Percentiles rank a stretch among this genome's conserved stretches.
Conservation (phyloP, 1,140 invertebrate genomes). For the Lepeophtheirus salmonis region DNA sequence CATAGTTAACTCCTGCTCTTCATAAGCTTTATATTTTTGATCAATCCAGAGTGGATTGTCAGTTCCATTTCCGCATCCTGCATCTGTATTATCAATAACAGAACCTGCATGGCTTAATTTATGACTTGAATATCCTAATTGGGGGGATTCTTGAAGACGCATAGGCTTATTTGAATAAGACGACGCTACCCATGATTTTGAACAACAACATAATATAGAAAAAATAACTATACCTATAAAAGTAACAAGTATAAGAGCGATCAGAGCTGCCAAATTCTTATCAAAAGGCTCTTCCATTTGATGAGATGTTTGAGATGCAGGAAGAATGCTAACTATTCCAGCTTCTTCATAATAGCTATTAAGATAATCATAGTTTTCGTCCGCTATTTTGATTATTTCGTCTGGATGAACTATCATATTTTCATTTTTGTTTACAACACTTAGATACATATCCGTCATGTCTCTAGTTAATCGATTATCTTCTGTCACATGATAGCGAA, state of each 20-base stretch:
- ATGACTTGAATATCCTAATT: background rate
- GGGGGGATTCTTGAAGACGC: background rate
- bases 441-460: slow-evolving; percentile 70
- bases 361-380: slow-evolving; percentile 61
- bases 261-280: slow-evolving; percentile 59
- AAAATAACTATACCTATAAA: slow-evolving; percentile 69
- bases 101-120: slow-evolving; percentile 19
- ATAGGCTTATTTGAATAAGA: slow-evolving; percentile 18
- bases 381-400: slow-evolving; percentile 58
- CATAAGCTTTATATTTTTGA: slow-evolving; percentile 53
- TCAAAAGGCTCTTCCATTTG: slow-evolving; percentile 38
- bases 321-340: slow-evolving; percentile 55
- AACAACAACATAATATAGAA: slow-evolving; percentile 65
- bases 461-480: slow-evolving; percentile 13
- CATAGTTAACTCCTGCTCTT: slow-evolving; percentile 80
- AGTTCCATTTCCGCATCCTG: slow-evolving; percentile 41
- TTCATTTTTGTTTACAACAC: slow-evolving; percentile 53
- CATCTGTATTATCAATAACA: slow-evolving; percentile 22
- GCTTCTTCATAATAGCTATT: slow-evolving; percentile 54
- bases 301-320: background rate
- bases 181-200: slow-evolving; percentile 50
- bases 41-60: slow-evolving; percentile 85
- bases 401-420: slow-evolving; percentile 54
- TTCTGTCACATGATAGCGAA: slow-evolving; percentile 26
- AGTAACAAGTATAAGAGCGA: slow-evolving; percentile 61